Conservation (phyloP, 2,888 invertebrate species). For the Cephus rjabovi region DNA sequence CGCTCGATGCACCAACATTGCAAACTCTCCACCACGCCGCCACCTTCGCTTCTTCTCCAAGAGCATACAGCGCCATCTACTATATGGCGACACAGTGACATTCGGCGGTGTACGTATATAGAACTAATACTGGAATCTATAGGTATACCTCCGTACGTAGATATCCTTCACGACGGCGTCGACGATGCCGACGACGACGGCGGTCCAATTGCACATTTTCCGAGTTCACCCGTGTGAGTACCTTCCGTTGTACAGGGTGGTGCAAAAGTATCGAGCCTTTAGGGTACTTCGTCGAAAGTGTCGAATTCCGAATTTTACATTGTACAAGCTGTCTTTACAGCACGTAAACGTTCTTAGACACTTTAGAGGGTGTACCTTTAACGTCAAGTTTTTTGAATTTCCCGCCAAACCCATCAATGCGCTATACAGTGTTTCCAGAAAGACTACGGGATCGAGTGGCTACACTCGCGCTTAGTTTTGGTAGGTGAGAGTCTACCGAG, state of each 20-base stretch:
- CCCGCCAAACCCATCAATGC: background rate
- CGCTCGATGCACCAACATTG: slow-evolving; percentile 3
- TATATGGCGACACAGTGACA: background rate
- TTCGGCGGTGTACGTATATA: background rate
- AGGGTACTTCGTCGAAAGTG: background rate
- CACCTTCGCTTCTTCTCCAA: background rate
- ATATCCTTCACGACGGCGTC: background rate
- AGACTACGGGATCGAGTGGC: background rate
- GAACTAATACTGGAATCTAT: background rate
- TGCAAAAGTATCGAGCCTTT: background rate
- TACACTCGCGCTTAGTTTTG: background rate
- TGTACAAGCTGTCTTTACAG: background rate
- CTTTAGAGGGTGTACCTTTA: background rate
- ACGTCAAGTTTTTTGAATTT: background rate
- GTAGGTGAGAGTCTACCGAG: background rate
- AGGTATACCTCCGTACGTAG: background rate
- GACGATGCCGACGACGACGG: background rate
- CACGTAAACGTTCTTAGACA: background rate
- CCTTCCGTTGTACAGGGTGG: background rate
- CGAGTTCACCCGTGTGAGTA: background rate
- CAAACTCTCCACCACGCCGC: slow-evolving; percentile 4
- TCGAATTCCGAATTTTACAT: too few species aligned
- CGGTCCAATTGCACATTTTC: background rate
- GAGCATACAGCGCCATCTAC: background rate
- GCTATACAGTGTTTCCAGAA: background rate